Evolutionary conservation across 2,113 vertebrate species (phyloP).

Genomic region (Callospermophilus lateralis): DNA sequence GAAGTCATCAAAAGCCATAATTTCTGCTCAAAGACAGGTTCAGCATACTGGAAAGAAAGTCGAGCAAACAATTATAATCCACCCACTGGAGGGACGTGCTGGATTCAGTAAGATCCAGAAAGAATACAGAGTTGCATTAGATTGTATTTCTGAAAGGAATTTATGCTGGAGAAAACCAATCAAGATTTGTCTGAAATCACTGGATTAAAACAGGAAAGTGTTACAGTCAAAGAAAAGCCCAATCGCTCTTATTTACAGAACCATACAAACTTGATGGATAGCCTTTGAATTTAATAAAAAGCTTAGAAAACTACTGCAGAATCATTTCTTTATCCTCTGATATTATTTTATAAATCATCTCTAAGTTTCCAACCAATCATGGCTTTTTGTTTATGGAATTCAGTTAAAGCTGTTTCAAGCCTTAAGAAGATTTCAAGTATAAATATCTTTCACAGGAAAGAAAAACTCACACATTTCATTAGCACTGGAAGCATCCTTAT

Average conservation of each 20-base stretch:
- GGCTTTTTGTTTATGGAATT: slow-evolving; percentile 42
- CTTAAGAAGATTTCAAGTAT: slow-evolving; percentile 59
- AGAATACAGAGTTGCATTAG: background rate
- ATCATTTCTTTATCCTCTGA: background rate
- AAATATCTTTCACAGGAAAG: slow-evolving; percentile 76
- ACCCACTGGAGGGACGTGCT: background rate
- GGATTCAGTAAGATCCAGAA: background rate
- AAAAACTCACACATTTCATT: slow-evolving; percentile 66
- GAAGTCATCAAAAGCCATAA: background rate
- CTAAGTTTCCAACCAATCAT: slow-evolving; percentile 16
- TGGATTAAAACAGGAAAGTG: background rate
- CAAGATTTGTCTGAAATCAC: background rate
- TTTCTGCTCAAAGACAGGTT: background rate
- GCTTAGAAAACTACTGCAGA: background rate
- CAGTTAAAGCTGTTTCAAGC: slow-evolving; percentile 24
- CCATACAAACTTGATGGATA: background rate
- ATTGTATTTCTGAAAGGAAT: background rate
- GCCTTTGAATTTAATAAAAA: background rate
- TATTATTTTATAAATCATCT: slow-evolving; percentile 1
- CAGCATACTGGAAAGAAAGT: background rate
- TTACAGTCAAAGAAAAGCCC: background rate
- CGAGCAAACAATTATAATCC: background rate
- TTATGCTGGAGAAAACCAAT: background rate
- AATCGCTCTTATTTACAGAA: background rate
- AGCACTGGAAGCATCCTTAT: slow-evolving; percentile 32